Base-by-base conservation (phyloP, 2,113 vertebrate genomes). In the Brachyhypopomus occidentalis region DNA sequence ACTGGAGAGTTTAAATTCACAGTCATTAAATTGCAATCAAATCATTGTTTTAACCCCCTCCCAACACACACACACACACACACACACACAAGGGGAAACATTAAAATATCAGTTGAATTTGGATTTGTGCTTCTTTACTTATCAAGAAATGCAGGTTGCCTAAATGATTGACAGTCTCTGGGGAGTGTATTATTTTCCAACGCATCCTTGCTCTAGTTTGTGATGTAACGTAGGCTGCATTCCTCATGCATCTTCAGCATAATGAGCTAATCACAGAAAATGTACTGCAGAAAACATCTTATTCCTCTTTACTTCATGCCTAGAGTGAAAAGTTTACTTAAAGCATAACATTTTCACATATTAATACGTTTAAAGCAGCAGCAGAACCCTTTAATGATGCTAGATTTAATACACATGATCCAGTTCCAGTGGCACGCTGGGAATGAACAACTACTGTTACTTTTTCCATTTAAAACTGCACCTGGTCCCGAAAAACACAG, bases 251-350 rank as follows among this genome's bases (percentile, higher is more conserved):
- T 3, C 38, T 2, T 78, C 27, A 14, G 16, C n/a, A 78, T 56
- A 77, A 12, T 76, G 59, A 38, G 41, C 11, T 27, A 34, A 36
- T 67, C 48, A 56, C 62, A 77, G 19, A 20, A 55, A 77, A 55
- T 27, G 11, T 16, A 64, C 23, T 19, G 9, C 75, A 77, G 36
- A 25, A 41, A 52, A 64, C 75, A 25, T 48, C 38, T 63, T 4
- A 48, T 25, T 56, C 2, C 45, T 55, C 38, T 19, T 4, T 16
- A 45, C 75, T 16, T n/a, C 17, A 52, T 64, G 22, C 59, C 45
- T 52, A 7, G 36, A 14, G 23, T 64, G 23, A 25, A 67, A 67
- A 36, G 30, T 20, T 17, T 14, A 66, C 20, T 6, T 60, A n/a
- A 22, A 22, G n/a, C n/a, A 22, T n/a, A 20, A 59, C n/a, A 19